Conservation (phyloP, 2,888 invertebrate genomes). For the Protula sp. region DNA sequence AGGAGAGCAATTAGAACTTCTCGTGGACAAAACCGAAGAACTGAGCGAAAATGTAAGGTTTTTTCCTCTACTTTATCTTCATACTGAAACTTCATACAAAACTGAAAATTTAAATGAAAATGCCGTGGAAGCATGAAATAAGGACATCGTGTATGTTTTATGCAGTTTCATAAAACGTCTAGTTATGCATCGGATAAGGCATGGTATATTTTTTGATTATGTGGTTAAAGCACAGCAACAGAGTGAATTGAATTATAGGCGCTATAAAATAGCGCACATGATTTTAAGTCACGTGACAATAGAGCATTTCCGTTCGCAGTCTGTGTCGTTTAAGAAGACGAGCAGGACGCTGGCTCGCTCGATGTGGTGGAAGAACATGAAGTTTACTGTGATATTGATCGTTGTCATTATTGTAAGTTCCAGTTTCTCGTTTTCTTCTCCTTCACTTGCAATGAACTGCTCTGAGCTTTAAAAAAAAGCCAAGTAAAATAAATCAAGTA, state of each 20-base stretch:
- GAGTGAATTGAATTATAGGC: too few species aligned
- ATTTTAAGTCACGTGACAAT: too few species aligned
- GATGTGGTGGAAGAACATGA: slow-evolving; percentile 90
- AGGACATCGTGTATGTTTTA: too few species aligned
- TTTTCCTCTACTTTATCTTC: too few species aligned
- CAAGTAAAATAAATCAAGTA: slow-evolving; percentile 37
- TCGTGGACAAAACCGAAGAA: slow-evolving; percentile 88
- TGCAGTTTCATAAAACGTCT: too few species aligned
- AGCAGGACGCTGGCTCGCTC: slow-evolving; percentile 80
- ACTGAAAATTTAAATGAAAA: too few species aligned
- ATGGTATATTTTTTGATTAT: not conserved
- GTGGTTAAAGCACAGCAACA: not conserved
- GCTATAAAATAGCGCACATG: too few species aligned
- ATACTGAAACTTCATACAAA: too few species aligned
- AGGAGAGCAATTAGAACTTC: slow-evolving; percentile 83
- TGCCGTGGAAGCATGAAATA: too few species aligned
- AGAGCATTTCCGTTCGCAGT: too few species aligned
- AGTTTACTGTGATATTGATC: slow-evolving; percentile 73
- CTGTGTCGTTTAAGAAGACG: slow-evolving; percentile 74
- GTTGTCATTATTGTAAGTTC: slow-evolving; percentile 64
- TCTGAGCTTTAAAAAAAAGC: not conserved
- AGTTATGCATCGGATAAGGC: too few species aligned
- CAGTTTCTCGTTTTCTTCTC: too few species aligned
- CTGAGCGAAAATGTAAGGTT: slow-evolving; percentile 73
- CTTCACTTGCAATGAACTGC: not conserved